These are phyloP conservation scores for Gymnarchus niloticus DNA, from an alignment of 2,113 vertebrate species.

Conservation along the genomic window DNA sequence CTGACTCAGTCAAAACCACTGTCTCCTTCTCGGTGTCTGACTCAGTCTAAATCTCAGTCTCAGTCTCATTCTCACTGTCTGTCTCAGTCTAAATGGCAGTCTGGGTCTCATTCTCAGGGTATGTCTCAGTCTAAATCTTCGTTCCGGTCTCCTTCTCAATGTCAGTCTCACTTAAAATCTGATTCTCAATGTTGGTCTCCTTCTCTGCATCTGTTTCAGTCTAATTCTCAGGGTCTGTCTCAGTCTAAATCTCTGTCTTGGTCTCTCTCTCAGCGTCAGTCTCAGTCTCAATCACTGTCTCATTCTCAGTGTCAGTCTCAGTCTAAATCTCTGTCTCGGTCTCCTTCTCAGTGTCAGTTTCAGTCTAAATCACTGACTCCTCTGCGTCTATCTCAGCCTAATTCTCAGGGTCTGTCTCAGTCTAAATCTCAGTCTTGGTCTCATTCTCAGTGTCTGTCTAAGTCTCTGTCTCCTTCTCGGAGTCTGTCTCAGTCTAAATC, in stretches of 20 bases:
- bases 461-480: not conserved
- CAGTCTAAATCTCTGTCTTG: too few species aligned
- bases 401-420: too few species aligned
- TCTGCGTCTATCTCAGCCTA: not conserved
- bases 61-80: not conserved
- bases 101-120: too few species aligned
- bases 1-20: too few species aligned
- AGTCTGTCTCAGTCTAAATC: not conserved
- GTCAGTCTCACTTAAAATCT: not conserved
- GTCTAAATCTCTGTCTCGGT: not conserved
- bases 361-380: not conserved
- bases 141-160: not conserved
- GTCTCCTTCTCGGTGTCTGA: not conserved
- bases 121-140: too few species aligned
- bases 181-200: not conserved
- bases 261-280: not conserved
- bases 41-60: not conserved
- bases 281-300: too few species aligned
- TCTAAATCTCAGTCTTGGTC: not conserved
- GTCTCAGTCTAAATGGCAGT: too few species aligned
- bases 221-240: too few species aligned
- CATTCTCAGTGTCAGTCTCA: not conserved
- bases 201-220: not conserved
- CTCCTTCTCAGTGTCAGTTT: not conserved
- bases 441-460: not conserved